Conservation (phyloP, 2,888 invertebrate genomes). For the Lasioglossum villosulum region DNA sequence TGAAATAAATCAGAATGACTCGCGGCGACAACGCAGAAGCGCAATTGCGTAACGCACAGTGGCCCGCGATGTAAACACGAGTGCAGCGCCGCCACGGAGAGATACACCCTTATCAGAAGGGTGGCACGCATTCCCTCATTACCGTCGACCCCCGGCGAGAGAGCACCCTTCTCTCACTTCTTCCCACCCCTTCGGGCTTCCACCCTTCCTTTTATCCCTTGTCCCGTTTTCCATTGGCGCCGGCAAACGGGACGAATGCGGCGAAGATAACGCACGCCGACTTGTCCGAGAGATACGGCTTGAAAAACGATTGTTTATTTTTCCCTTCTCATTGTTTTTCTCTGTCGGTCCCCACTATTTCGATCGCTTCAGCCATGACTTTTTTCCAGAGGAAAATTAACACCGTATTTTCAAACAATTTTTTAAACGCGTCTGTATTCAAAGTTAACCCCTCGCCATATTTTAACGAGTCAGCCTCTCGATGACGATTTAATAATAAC, state of each 20-base stretch:
- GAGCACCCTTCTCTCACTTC: slow-evolving; percentile 41
- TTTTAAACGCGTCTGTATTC: no score
- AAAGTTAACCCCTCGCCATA: no score
- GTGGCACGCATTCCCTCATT: slow-evolving; percentile 78
- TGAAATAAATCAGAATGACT: slow-evolving; percentile 47
- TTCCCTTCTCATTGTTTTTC: neutral
- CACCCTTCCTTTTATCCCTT: slow-evolving; percentile 52
- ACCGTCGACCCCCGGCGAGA: slow-evolving; percentile 60
- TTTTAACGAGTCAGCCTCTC: no score
- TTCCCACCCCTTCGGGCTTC: slow-evolving; percentile 11
- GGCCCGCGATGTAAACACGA: slow-evolving; percentile 68
- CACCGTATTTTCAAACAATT: no score
- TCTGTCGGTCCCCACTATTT: neutral
- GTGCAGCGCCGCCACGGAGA: slow-evolving; percentile 61
- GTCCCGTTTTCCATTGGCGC: slow-evolving; percentile 39
- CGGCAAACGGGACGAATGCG: slow-evolving; percentile 55
- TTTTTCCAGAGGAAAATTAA: neutral
- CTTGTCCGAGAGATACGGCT: slow-evolving; percentile 61
- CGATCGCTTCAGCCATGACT: neutral
- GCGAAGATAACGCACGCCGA: slow-evolving; percentile 70
- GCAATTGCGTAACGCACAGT: slow-evolving; percentile 56
- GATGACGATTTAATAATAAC: no score
- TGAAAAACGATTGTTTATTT: slow-evolving; percentile 62
- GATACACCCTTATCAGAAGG: slow-evolving; percentile 75
- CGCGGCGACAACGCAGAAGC: slow-evolving; percentile 9